Base-by-base conservation (phyloP, 2,113 vertebrate species). In the Lethenteron reissneri region DNA sequence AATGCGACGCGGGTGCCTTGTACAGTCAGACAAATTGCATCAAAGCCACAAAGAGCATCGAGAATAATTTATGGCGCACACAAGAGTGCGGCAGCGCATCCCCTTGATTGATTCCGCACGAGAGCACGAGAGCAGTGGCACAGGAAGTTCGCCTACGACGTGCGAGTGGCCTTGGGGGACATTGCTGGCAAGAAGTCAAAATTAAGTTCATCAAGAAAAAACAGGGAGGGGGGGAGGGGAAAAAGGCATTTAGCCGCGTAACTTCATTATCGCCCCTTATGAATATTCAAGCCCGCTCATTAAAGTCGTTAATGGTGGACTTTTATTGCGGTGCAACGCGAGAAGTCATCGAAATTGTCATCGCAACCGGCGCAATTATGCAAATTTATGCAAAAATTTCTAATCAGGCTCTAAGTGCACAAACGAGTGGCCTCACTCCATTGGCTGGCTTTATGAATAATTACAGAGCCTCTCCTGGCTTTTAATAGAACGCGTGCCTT, bases 371-470 rank as follows among this genome's bases (percentile, higher is more conserved):
- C 64, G 25, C 64, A 10, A 68, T 68, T 68, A 68, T 68, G 64
- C 64, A 68, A 68, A 68, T 68, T 68, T 68, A 17, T 17, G n/a
- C n/a, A 9, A 68, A 68, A 68, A 68, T 17, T 25, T 68, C 64
- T 68, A 68, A 68, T 68, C 64, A 25, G 64, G 64, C 64, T 68
- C 64, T n/a, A 68, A 68, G 64, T 25, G 64, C 64, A 68, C 64
- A 68, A 68, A 68, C 64, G 25, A 68, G 64, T n/a, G 25, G n/a
- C 64, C 64, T 25, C 64, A 68, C 64, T 68, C 64, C 64, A 68
- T 68, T 68, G 64, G 64, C 64, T 68, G 64, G 64, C 64, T 68
- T 68, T 68, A 68, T 68, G 64, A 68, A 68, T 68, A 68, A 68
- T 68, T 68, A 25, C 64, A n/a, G 64, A 68, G 64, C 64, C 64